Evolutionary conservation across 2,113 vertebrate species (phyloP).

Genomic region (Acrocephalus arundinaceus): DNA sequence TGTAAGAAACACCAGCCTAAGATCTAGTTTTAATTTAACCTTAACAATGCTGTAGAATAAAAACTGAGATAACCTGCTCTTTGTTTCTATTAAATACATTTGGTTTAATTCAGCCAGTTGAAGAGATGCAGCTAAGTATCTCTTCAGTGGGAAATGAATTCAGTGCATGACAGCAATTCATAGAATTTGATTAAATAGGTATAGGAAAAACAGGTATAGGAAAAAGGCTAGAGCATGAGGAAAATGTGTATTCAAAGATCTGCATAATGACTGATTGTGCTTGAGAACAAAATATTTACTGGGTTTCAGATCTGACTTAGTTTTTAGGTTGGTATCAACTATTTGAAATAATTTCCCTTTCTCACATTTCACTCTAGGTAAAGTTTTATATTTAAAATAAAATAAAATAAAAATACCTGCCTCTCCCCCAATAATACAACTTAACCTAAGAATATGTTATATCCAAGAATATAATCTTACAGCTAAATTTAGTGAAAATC

Average conservation of each 20-base stretch:
- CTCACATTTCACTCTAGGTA: neutral
- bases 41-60: neutral
- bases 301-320: neutral
- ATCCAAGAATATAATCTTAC: neutral
- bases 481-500: neutral
- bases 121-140: neutral
- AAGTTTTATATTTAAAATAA: neutral
- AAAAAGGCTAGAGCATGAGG: neutral
- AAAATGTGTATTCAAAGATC: neutral
- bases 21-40: neutral
- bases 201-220: neutral
- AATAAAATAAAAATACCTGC: neutral
- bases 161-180: neutral
- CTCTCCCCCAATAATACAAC: fast-evolving
- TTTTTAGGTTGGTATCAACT: neutral
- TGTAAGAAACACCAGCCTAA: neutral
- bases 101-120: neutral
- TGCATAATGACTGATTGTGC: neutral
- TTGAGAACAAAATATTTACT: neutral
- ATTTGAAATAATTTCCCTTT: neutral
- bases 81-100: neutral
- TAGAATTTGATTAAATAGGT: neutral
- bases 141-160: neutral
- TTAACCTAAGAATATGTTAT: neutral
- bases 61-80: neutral